phyloP scores from a whole-genome alignment of 2,797 vertebrate genomes.

The Bufotes viridis region DNA sequence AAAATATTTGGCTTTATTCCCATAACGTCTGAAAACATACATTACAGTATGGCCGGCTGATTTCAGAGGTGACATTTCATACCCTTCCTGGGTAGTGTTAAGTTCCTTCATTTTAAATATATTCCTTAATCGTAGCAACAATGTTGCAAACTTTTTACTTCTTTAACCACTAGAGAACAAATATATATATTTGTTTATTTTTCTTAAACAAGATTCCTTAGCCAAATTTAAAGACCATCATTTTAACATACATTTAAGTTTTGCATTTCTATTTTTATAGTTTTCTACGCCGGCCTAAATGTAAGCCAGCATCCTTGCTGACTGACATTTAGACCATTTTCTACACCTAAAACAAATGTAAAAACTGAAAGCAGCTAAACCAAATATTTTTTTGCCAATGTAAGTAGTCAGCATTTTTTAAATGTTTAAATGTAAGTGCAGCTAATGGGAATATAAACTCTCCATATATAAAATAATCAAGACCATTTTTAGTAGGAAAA shows the following conservation, averaged over 20 bases:
- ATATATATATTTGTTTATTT: background rate
- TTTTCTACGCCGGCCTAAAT: too few relatives aligned
- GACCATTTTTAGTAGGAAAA: too few relatives aligned
- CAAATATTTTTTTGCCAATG: too few relatives aligned
- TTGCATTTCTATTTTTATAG: too few relatives aligned
- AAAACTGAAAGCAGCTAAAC: too few relatives aligned
- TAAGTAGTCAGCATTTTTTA: too few relatives aligned
- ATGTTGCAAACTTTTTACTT: background rate
- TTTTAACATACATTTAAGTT: background rate
- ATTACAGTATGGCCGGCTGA: conserved; percentile 23
- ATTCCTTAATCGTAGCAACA: background rate
- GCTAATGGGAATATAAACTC: too few relatives aligned
- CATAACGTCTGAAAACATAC: conserved; percentile 38
- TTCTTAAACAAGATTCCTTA: background rate
- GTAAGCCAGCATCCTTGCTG: too few relatives aligned
- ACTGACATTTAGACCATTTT: too few relatives aligned
- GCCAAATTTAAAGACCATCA: background rate
- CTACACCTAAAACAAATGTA: too few relatives aligned
- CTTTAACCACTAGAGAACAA: background rate
- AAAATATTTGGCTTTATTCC: conserved; percentile 53
- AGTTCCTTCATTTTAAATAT: background rate
- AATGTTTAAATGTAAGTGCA: too few relatives aligned
- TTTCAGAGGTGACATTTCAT: conserved; percentile 35
- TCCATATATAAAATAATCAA: too few relatives aligned
- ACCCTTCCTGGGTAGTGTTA: conserved; percentile 9